Base-by-base conservation (phyloP, 2,113 vertebrate genomes). In the Vimba vimba region DNA sequence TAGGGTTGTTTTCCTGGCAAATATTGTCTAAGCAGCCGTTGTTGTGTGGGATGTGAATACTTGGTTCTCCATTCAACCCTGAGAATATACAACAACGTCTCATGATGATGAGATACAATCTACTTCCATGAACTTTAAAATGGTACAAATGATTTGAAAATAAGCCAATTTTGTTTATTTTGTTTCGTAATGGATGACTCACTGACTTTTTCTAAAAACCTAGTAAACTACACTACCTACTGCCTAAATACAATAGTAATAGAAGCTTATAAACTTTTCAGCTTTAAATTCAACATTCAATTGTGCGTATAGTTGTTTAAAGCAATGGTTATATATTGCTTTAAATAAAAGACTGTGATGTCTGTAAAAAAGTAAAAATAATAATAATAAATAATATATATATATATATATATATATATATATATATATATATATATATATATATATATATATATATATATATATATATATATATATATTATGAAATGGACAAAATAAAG, bases 31-130 rank as follows among this genome's bases (percentile, higher is more conserved):
- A 50, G 64, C 80, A 52, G 19, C 45, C 47, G 3, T 50, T 68
- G 45, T 69, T 69, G 62, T 69, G 80, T 82, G 80, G 80, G 62
- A 55, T 69, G 62, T 33, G 45, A 55, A 69, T 82, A 15, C 25
- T 66, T 27, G 62, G 43, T 50, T 68, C n/a, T 82, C 11, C 19
- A 50, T 82, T 82, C 69, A 82, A 69, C 64, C 64, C 45, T 82
- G 27, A 69, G 17, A 82, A 82, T 33, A 69, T 82, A 11, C 25
- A 50, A 25, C 45, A 55, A 55, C 17, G 33, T 55, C 64, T 52
- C 33, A 33, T 15, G 80, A 69, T 55, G 19, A 82, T 82, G 43
- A 69, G 15, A 45, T 69, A 19, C 80, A 69, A 69, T 69, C 55
- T 82, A 36, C 27, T 23, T 64, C 6, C 36, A 80, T 80, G 27